Percentiles rank a stretch among this genome's conserved stretches.
phyloP scores from a whole-genome alignment of 2,113 vertebrate species.

The Felis chaus region DNA sequence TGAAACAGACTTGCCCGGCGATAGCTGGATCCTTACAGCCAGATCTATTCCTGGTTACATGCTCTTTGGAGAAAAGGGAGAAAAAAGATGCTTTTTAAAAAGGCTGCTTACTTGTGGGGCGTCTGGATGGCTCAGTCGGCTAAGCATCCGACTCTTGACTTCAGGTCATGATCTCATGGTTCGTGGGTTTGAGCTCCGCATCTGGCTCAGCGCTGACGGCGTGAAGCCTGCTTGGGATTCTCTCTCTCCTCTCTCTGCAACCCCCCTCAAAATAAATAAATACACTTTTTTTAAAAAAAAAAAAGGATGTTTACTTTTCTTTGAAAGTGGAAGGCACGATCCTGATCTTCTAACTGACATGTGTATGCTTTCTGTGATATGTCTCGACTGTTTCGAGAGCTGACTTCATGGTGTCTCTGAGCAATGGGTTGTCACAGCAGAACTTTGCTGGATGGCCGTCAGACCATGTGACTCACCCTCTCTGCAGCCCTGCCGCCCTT shows the following conservation, averaged over 20 bases:
- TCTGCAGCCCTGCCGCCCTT: rapidly evolving
- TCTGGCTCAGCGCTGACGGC: no score
- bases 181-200: no score
- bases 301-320: not conserved
- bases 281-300: no score
- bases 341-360: not conserved
- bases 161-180: no score
- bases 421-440: not conserved
- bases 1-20: not conserved
- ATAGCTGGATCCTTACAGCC: not conserved
- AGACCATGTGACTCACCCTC: rapidly evolving
- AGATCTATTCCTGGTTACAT: not conserved
- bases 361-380: rapidly evolving
- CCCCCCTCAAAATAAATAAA: no score
- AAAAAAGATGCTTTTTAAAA: not conserved
- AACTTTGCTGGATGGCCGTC: not conserved
- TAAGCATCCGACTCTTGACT: no score
- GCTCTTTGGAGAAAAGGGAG: not conserved
- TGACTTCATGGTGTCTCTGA: rapidly evolving
- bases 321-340: not conserved
- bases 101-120: not conserved
- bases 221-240: no score
- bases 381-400: not conserved
- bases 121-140: no score
- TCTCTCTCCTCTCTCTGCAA: no score